Evolutionary conservation across 1,140 invertebrate species (phyloP).

Genomic region (Himalopsyche phryganea): DNA sequence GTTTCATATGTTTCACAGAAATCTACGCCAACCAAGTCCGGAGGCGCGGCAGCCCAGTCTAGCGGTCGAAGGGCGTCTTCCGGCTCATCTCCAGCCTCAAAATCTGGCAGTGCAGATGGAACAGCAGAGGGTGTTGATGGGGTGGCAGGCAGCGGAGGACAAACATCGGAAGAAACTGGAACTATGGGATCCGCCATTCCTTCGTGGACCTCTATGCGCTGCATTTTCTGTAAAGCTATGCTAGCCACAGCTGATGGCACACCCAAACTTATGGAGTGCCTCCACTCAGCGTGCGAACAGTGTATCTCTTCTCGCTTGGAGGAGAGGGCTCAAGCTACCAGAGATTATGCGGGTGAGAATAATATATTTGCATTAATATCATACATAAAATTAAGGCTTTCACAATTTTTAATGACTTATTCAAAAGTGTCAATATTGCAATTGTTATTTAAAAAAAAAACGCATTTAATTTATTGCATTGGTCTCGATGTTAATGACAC

Average conservation of each 20-base stretch:
- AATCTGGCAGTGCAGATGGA: neutral
- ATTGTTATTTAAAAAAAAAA: too few relatives aligned
- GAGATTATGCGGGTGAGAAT: slow-evolving; percentile 4
- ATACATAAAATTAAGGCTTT: too few relatives aligned
- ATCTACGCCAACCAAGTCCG: neutral
- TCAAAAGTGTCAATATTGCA: too few relatives aligned
- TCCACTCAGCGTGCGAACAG: slow-evolving; percentile 76
- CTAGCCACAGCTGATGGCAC: slow-evolving; percentile 38
- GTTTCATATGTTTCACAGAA: too few relatives aligned
- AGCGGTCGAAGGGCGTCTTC: slow-evolving; percentile 17
- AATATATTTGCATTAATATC: too few relatives aligned
- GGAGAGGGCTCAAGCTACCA: slow-evolving; percentile 42
- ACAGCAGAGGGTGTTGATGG: neutral
- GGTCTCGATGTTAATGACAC: too few relatives aligned
- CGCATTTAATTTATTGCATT: too few relatives aligned
- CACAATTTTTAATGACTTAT: too few relatives aligned
- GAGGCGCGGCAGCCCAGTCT: slow-evolving; percentile 1
- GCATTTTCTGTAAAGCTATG: slow-evolving; percentile 39
- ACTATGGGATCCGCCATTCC: slow-evolving; percentile 16
- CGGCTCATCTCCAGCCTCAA: neutral
- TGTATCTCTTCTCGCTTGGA: slow-evolving; percentile 68
- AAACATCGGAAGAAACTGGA: neutral
- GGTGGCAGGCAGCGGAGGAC: neutral
- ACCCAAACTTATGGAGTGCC: slow-evolving; percentile 79
- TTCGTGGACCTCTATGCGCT: slow-evolving; percentile 28